Evolutionary conservation across 2,113 vertebrate genomes (phyloP).

Genomic region (Plectropomus leopardus): DNA sequence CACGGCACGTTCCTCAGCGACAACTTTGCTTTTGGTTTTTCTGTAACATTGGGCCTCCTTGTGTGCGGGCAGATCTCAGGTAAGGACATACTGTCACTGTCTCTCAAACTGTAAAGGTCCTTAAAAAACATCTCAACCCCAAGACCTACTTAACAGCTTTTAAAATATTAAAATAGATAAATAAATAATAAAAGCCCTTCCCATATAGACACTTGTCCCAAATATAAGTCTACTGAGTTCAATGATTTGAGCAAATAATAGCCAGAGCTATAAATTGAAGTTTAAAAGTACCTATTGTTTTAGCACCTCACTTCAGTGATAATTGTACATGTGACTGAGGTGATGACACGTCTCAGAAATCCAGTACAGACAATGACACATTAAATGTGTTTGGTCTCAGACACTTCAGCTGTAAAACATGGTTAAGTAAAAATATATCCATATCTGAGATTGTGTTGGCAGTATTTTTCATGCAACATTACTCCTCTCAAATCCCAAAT

Average conservation of each 20-base stretch:
- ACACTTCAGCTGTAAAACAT: not conserved
- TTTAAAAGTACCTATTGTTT: no score
- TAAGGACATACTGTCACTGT: not conserved
- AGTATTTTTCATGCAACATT: not conserved
- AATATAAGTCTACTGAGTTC: no score
- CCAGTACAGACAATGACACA: not conserved
- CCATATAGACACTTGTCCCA: no score
- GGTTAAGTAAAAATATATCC: not conserved
- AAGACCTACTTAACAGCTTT: not conserved
- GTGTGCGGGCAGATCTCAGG: constrained; percentile 80
- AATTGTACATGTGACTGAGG: not conserved
- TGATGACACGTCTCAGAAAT: not conserved
- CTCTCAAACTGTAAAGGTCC: constrained; percentile 1
- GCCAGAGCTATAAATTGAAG: no score
- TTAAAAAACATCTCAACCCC: not conserved
- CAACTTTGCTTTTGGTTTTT: constrained; percentile 91
- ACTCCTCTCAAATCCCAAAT: not conserved
- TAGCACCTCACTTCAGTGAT: not conserved
- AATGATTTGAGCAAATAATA: no score
- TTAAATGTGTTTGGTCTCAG: not conserved
- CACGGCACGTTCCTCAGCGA: constrained; percentile 90
- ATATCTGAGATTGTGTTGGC: not conserved
- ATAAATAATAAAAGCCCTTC: no score
- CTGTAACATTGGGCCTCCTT: constrained; percentile 87
- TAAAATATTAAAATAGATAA: no score